phyloP scores from a whole-genome alignment of 2,888 invertebrate genomes.

The Cistogaster globosa region DNA sequence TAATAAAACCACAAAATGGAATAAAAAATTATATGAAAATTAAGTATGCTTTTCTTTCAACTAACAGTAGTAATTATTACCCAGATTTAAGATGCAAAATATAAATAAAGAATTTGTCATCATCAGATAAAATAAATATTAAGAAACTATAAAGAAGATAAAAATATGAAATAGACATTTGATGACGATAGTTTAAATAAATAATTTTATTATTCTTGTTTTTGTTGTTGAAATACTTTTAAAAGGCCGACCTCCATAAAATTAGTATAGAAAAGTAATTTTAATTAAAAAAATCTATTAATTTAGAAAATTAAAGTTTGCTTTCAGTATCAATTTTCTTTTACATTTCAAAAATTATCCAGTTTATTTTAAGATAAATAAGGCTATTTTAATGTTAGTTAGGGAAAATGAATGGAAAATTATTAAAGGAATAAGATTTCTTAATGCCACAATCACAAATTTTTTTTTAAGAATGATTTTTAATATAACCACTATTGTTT shows the following conservation, averaged over 20 bases:
- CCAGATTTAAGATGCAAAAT: constrained; percentile 21
- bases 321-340: too few species aligned
- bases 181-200: constrained; percentile 19
- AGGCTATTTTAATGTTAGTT: too few species aligned
- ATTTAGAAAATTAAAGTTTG: too few species aligned
- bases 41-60: constrained; percentile 1
- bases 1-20: constrained; percentile 21
- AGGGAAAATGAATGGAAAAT: too few species aligned
- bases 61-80: constrained; percentile 42
- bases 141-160: too few species aligned
- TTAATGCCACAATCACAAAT: too few species aligned
- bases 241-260: constrained; percentile 7
- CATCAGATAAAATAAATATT: constrained; percentile 25
- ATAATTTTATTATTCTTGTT: constrained; percentile 15
- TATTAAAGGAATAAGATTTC: too few species aligned
- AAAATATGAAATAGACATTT: constrained; percentile 3
- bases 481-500: too few species aligned
- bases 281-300: too few species aligned
- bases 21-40: constrained; percentile 16
- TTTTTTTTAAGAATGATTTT: too few species aligned
- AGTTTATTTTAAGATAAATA: too few species aligned
- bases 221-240: not conserved
- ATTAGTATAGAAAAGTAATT: not conserved
- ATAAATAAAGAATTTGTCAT: constrained; percentile 39
- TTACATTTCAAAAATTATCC: too few species aligned